Conservation (phyloP, 1,140 invertebrate genomes). For the Heliconius himera region DNA sequence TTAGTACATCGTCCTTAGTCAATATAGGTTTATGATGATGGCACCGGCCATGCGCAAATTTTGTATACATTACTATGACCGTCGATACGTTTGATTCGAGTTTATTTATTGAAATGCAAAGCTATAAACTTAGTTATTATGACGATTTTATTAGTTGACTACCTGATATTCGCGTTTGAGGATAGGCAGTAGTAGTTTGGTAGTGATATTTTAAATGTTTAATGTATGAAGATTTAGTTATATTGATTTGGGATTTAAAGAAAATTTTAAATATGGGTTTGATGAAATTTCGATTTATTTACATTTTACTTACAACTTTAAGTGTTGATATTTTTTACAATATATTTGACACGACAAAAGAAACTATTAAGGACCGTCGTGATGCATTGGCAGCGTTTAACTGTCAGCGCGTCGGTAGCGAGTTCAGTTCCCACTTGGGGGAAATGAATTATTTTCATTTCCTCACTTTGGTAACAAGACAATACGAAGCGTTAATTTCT, state of each 20-base stretch:
- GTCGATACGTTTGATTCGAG: constrained; percentile 54
- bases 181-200: background rate
- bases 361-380: too few species aligned
- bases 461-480: too few species aligned
- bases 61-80: constrained; percentile 32
- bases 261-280: background rate
- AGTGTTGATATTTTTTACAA: too few species aligned
- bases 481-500: too few species aligned
- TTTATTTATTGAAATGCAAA: constrained; percentile 55
- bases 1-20: constrained; percentile 5
- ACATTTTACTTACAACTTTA: too few species aligned
- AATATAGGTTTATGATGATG: constrained; percentile 48
- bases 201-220: background rate
- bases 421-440: too few species aligned
- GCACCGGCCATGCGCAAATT: constrained; percentile 29
- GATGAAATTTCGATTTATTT: too few species aligned
- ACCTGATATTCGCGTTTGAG: constrained; percentile 34
- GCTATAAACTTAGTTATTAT: constrained; percentile 46
- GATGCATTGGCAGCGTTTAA: too few species aligned
- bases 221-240: background rate
- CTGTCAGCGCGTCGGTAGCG: too few species aligned
- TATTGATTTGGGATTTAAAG: background rate
- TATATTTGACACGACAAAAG: too few species aligned
- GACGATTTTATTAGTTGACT: constrained; percentile 43
- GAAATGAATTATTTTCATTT: too few species aligned